Conservation (phyloP, 2,888 invertebrate species). For the Acanthosepion lycidas region DNA sequence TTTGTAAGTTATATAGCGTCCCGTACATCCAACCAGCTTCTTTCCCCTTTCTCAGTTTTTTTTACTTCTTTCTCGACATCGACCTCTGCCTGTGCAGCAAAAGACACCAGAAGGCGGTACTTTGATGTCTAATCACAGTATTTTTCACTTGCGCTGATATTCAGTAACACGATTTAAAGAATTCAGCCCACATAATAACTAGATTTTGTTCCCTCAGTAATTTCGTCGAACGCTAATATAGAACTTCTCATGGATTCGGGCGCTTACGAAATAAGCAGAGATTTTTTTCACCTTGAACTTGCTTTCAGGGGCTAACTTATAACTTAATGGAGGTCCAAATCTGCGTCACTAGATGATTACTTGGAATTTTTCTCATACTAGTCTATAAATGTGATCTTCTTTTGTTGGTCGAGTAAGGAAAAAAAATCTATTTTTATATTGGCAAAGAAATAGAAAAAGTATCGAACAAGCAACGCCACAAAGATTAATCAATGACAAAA, state of each 20-base stretch:
- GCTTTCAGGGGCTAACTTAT: slow-evolving; percentile 33
- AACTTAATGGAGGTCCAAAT: slow-evolving; percentile 15
- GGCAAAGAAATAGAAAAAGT: slow-evolving; percentile 2
- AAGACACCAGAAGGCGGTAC: slow-evolving; percentile 33
- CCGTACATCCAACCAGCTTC: background rate
- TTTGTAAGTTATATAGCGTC: slow-evolving; percentile 23
- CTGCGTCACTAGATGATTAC: slow-evolving; percentile 22
- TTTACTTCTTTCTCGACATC: background rate
- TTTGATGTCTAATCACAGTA: slow-evolving; percentile 33
- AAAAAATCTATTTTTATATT: slow-evolving; percentile 33
- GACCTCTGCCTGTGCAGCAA: slow-evolving; percentile 22
- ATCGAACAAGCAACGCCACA: background rate
- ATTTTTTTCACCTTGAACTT: background rate
- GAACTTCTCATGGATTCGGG: slow-evolving; percentile 21
- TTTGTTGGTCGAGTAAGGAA: background rate
- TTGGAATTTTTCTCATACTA: slow-evolving; percentile 2
- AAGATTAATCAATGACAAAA: slow-evolving; percentile 33
- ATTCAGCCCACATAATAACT: slow-evolving; percentile 47
- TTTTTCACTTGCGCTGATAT: slow-evolving; percentile 33
- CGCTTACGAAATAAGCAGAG: background rate
- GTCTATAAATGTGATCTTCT: slow-evolving; percentile 21
- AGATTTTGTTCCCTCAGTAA: slow-evolving; percentile 36
- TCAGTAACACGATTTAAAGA: slow-evolving; percentile 39
- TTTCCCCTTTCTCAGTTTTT: background rate
- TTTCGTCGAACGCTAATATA: slow-evolving; percentile 39